These are phyloP conservation scores for Sebastes matsubarae DNA, from an alignment of 2,797 vertebrate genomes.

Conservation along the genomic window DNA sequence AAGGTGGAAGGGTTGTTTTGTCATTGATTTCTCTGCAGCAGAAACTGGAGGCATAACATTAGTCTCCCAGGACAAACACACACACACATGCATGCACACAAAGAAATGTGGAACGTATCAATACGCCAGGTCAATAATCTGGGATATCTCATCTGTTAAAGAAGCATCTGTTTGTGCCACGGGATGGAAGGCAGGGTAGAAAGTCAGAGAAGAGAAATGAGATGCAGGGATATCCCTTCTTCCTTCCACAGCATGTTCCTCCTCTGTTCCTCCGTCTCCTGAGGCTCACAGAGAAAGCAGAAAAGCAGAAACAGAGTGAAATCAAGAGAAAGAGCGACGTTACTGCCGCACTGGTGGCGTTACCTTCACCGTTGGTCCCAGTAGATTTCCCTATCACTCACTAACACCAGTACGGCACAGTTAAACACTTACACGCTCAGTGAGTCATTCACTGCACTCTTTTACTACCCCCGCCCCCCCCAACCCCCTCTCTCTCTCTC, in stretches of 20 bases:
- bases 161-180: slow-evolving; percentile 38
- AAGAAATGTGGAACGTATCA: slow-evolving; percentile 60
- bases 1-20: slow-evolving; percentile 52
- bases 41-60: slow-evolving; percentile 68
- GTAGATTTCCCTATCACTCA: slow-evolving; percentile 62
- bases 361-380: slow-evolving; percentile 46
- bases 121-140: slow-evolving; percentile 62
- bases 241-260: slow-evolving; percentile 31
- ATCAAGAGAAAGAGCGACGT: slow-evolving; percentile 22
- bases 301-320: slow-evolving; percentile 12
- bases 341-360: slow-evolving; percentile 28
- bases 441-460: slow-evolving; percentile 56
- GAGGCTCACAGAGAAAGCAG: slow-evolving; percentile 1
- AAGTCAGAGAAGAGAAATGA: slow-evolving; percentile 31
- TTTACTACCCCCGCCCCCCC: background rate
- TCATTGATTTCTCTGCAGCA: slow-evolving; percentile 78
- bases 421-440: slow-evolving; percentile 70
- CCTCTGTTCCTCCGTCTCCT: slow-evolving; percentile 16
- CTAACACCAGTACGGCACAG: slow-evolving; percentile 63
- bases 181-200: slow-evolving; percentile 16
- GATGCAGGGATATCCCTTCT: slow-evolving; percentile 31
- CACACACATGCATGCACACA: slow-evolving; percentile 22
- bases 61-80: slow-evolving; percentile 58
- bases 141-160: slow-evolving; percentile 61
- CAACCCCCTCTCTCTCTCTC: background rate